These are phyloP conservation scores for Diuraphis noxia DNA, from an alignment of 1,140 invertebrate genomes.

Conservation along the genomic window DNA sequence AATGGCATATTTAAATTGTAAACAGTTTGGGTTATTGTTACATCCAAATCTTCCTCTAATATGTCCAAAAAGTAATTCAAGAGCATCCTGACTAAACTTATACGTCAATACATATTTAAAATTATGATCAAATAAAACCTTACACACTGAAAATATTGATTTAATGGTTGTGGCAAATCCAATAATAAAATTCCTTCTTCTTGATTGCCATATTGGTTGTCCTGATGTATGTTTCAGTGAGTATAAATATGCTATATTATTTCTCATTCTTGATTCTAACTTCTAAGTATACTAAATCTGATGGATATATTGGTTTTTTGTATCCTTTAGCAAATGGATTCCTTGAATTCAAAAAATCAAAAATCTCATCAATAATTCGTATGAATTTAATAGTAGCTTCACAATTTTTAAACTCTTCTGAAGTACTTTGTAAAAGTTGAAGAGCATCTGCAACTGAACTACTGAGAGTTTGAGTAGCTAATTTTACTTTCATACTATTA, in stretches of 20 bases:
- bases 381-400: not conserved
- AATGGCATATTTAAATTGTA: not conserved
- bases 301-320: not conserved
- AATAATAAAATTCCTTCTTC: slow-evolving; percentile 13
- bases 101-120: slow-evolving; percentile 9
- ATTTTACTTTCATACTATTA: not conserved
- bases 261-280: not conserved
- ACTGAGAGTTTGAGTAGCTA: not conserved
- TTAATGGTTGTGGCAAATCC: not conserved
- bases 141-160: not conserved
- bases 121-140: not conserved
- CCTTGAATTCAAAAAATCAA: slow-evolving; percentile 30
- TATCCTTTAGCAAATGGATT: not conserved
- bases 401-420: slow-evolving; percentile 15
- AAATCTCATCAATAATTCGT: not conserved
- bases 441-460: not conserved
- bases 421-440: not conserved
- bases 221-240: slow-evolving; percentile 2
- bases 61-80: slow-evolving; percentile 19
- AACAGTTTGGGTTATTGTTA: slow-evolving; percentile 5
- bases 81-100: slow-evolving; percentile 28
- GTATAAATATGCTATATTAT: no score
- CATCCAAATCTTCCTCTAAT: not conserved
- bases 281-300: not conserved
- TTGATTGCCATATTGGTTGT: not conserved